Evolutionary conservation across 2,113 vertebrate species (phyloP).

Genomic region (Muntiacus reevesi): DNA sequence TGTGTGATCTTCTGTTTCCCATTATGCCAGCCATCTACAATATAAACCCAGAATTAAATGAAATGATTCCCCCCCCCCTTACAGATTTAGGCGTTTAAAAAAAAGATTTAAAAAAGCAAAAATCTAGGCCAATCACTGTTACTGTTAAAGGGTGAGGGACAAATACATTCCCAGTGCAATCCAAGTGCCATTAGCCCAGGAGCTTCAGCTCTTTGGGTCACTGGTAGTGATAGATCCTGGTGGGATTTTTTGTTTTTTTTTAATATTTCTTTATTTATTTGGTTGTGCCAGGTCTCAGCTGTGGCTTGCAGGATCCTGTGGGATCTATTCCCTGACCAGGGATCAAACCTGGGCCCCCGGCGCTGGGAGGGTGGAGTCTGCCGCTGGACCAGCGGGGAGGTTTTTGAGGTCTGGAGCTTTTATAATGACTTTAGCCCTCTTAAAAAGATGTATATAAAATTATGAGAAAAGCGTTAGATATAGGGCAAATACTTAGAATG

Average conservation of each 20-base stretch:
- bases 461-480: neutral
- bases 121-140: neutral
- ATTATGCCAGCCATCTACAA: neutral
- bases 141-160: neutral
- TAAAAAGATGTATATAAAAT: neutral
- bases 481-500: neutral
- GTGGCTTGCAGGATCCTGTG: neutral
- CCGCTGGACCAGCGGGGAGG: accelerated
- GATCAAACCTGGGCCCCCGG: neutral
- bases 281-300: neutral
- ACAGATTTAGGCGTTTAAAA: neutral
- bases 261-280: neutral
- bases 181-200: neutral
- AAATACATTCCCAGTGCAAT: neutral
- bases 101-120: neutral
- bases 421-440: neutral
- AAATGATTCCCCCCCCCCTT: neutral
- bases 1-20: neutral
- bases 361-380: neutral
- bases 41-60: neutral
- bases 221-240: neutral
- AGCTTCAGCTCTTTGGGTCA: neutral
- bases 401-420: neutral
- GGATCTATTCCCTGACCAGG: neutral
- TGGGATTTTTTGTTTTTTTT: neutral